These are phyloP conservation scores for Zygothrica quintamaculata DNA, from an alignment of 2,888 invertebrate species.

Conservation along the genomic window DNA sequence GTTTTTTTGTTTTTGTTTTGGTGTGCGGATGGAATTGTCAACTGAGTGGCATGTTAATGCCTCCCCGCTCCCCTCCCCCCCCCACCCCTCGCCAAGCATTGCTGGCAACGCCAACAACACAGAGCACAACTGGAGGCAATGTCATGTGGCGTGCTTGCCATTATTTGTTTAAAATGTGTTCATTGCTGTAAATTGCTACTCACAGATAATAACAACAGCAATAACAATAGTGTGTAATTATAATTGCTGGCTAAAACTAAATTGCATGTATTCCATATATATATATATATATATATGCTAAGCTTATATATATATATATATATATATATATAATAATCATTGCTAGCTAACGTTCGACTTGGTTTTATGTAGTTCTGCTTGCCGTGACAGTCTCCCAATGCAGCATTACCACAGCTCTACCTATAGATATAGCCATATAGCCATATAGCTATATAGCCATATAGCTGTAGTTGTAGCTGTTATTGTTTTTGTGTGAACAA, in stretches of 20 bases:
- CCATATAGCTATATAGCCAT: too few relatives aligned
- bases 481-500: constrained; percentile 83
- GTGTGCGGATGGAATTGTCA: neutral
- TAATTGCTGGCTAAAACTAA: constrained; percentile 57
- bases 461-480: constrained; percentile 11
- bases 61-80: neutral
- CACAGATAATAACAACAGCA: constrained; percentile 66
- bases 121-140: constrained; percentile 57
- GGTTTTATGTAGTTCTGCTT: constrained; percentile 2
- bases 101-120: too few relatives aligned
- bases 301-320: constrained; percentile 18
- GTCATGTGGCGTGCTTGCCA: constrained; percentile 69
- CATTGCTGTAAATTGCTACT: constrained; percentile 75
- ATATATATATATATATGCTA: constrained; percentile 34
- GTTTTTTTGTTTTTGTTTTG: neutral
- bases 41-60: constrained; percentile 1
- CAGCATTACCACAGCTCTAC: too few relatives aligned
- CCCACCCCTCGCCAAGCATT: too few relatives aligned
- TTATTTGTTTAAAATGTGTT: constrained; percentile 79
- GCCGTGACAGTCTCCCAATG: constrained; percentile 2
- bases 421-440: neutral
- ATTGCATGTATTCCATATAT: constrained; percentile 63
- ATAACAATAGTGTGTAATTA: constrained; percentile 49
- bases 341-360: constrained; percentile 2
- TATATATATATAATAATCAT: constrained; percentile 38